A percentile compares a stretch with the other conserved stretches of the same genome.
These are phyloP conservation scores for Hofmannophila pseudospretella DNA, from an alignment of 2,888 invertebrate genomes.

Conservation along the genomic window DNA sequence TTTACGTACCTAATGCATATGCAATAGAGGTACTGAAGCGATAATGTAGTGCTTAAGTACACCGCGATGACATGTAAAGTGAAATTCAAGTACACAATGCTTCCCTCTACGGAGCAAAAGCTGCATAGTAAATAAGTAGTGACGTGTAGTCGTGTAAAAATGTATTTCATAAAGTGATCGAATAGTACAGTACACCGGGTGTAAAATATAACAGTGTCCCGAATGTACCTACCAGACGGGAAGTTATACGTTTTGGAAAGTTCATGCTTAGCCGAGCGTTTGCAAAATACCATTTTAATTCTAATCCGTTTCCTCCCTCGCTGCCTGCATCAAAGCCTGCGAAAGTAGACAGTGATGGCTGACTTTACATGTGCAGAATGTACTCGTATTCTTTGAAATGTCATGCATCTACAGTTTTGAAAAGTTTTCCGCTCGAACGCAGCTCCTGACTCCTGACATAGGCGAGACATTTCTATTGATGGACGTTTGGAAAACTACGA, in stretches of 20 bases:
- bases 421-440: conserved; percentile 41
- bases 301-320: conserved; percentile 12
- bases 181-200: neutral
- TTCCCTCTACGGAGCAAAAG: conserved; percentile 4
- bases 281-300: conserved; percentile 13
- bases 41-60: conserved; percentile 13
- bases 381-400: no score
- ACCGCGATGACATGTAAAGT: conserved; percentile 10
- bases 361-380: conserved; percentile 53
- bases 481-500: no score
- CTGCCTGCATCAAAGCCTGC: conserved; percentile 30
- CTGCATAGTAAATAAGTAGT: conserved; percentile 8
- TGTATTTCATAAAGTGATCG: conserved; percentile 4
- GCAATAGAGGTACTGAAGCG: conserved; percentile 9
- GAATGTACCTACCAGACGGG: neutral
- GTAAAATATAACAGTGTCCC: neutral
- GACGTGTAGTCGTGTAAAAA: conserved; percentile 8
- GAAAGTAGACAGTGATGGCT: conserved; percentile 39
- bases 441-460: conserved; percentile 7
- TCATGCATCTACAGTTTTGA: conserved; percentile 40
- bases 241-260: conserved; percentile 4
- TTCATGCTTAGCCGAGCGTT: conserved; percentile 6
- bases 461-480: no score
- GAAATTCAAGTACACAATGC: conserved; percentile 11
- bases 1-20: conserved; percentile 9